These are phyloP conservation scores for Drosophila watanabei DNA, from an alignment of 1,140 invertebrate species.

Conservation along the genomic window DNA sequence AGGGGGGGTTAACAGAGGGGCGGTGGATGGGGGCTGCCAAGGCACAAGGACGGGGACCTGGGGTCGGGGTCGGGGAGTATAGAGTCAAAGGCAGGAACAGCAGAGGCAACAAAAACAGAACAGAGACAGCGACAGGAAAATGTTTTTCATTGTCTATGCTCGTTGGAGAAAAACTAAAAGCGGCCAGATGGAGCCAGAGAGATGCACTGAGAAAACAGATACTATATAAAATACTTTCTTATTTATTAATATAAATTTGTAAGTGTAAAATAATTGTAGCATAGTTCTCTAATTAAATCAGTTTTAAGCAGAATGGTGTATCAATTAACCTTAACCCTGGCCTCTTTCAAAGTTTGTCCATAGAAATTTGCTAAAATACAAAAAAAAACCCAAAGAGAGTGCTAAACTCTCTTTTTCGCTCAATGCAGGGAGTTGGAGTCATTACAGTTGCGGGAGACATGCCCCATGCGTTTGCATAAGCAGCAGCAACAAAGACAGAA, in stretches of 20 bases:
- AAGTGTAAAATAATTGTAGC: neutral
- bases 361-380: neutral
- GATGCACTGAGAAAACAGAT: neutral
- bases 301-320: neutral
- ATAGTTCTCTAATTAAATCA: neutral
- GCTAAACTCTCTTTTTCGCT: too few species aligned
- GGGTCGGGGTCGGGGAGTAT: neutral
- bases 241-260: neutral
- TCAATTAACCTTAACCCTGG: accelerated
- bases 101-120: conserved; percentile 25
- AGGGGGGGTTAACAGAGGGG: conserved; percentile 7
- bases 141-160: conserved; percentile 76
- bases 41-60: conserved; percentile 27
- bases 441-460: conserved; percentile 81
- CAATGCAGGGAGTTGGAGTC: conserved; percentile 55
- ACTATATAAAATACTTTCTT: neutral
- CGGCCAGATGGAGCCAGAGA: conserved; percentile 30
- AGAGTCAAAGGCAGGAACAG: conserved; percentile 20
- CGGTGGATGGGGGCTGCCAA: neutral
- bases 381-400: too few species aligned
- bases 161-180: conserved; percentile 69
- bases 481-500: conserved; percentile 52
- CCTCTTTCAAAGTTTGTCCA: neutral
- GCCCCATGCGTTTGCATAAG: conserved; percentile 80
- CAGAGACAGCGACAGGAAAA: conserved; percentile 68